Evolutionary conservation across 1,140 invertebrate species (phyloP).

Genomic region (Pseudomyrmex gracilis): DNA sequence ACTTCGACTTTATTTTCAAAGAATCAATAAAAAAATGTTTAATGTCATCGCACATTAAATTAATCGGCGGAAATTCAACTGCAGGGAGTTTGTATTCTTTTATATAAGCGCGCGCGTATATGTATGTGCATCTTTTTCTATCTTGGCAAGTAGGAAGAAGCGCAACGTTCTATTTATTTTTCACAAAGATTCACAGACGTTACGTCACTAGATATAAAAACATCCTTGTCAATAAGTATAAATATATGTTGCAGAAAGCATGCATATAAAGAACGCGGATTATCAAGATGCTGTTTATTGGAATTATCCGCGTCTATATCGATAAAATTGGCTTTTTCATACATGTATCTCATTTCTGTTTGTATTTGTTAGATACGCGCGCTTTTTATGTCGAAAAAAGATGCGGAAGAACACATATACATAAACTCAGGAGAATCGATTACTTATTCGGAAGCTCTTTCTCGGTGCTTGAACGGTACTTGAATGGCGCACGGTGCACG

Average conservation of each 20-base stretch:
- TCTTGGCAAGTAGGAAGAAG: conserved; percentile 19
- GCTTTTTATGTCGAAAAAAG: no score
- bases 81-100: background rate
- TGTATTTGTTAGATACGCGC: background rate
- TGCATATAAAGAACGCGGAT: background rate
- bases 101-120: no score
- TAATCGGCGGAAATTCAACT: conserved; percentile 53
- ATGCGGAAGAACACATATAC: background rate
- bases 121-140: background rate
- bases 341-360: background rate
- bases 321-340: background rate
- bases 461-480: background rate
- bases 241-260: background rate
- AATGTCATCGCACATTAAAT: conserved; percentile 52
- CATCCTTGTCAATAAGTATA: conserved; percentile 13
- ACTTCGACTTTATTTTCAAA: conserved; percentile 45
- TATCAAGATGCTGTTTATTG: background rate
- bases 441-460: background rate
- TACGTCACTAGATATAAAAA: conserved; percentile 36
- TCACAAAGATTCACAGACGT: conserved; percentile 46
- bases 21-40: conserved; percentile 50
- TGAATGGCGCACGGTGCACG: background rate
- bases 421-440: conserved; percentile 1
- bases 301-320: background rate
- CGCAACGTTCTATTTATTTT: conserved; percentile 19